A percentile compares a stretch with the other conserved stretches of the same genome.
phyloP scores from a whole-genome alignment of 1,140 invertebrate species.

The Sinonovacula constricta region DNA sequence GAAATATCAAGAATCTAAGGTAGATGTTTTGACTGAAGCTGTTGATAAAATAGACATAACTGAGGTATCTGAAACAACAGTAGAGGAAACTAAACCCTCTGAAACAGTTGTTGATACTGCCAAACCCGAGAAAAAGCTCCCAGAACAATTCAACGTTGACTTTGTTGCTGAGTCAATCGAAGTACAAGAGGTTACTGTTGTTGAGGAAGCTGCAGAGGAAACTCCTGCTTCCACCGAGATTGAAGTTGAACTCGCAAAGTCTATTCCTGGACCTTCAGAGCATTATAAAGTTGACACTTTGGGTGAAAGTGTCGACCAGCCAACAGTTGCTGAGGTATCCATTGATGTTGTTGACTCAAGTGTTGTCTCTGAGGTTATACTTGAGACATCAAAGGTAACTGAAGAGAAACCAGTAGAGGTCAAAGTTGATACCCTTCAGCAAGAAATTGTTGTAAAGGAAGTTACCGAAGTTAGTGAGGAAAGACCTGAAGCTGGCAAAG shows the following conservation, averaged over 20 bases:
- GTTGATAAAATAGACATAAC: conserved; percentile 51
- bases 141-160: conserved; percentile 29
- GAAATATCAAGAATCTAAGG: conserved; percentile 53
- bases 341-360: conserved; percentile 34
- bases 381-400: conserved; percentile 50
- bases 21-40: conserved; percentile 54
- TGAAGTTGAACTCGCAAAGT: conserved; percentile 42
- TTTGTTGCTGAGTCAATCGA: neutral
- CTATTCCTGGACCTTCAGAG: conserved; percentile 49
- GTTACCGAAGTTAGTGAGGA: conserved; percentile 55
- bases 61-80: conserved; percentile 55
- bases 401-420: conserved; percentile 48
- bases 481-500: conserved; percentile 27
- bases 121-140: conserved; percentile 10
- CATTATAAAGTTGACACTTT: conserved; percentile 53
- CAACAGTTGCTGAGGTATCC: conserved; percentile 57
- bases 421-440: conserved; percentile 51
- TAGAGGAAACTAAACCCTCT: conserved; percentile 32
- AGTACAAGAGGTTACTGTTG: conserved; percentile 51
- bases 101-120: conserved; percentile 23
- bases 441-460: conserved; percentile 49
- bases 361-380: conserved; percentile 42
- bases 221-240: conserved; percentile 21
- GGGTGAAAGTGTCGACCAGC: conserved; percentile 53
- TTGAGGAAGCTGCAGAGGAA: conserved; percentile 54